Percentiles rank a stretch among this genome's conserved stretches.
phyloP scores from a whole-genome alignment of 2,888 invertebrate species.

The Perdita meconis region DNA sequence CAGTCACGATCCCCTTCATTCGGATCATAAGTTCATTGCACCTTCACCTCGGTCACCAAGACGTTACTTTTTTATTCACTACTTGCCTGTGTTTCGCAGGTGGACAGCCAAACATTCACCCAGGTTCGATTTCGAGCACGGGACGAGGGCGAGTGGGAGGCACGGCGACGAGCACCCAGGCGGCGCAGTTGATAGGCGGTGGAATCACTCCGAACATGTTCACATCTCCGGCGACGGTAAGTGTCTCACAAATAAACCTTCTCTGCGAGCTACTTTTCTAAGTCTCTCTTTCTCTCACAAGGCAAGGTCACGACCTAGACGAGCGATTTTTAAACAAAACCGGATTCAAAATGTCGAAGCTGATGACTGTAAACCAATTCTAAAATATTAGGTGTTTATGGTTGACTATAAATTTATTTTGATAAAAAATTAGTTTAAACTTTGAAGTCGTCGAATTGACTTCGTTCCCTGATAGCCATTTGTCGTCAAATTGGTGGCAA shows the following conservation, averaged over 20 bases:
- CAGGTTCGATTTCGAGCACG: conserved; percentile 88
- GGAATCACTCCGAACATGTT: conserved; percentile 90
- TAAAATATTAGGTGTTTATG: too few species aligned
- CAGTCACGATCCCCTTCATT: not conserved
- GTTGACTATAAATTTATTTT: too few species aligned
- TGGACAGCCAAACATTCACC: conserved; percentile 87
- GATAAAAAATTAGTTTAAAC: too few species aligned
- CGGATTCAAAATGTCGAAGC: too few species aligned
- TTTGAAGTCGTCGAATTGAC: too few species aligned
- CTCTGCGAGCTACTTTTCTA: conserved; percentile 69
- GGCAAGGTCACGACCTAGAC: too few species aligned
- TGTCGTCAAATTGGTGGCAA: too few species aligned
- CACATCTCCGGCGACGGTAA: conserved; percentile 84
- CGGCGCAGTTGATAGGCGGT: conserved; percentile 88
- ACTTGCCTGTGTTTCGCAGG: conserved; percentile 74
- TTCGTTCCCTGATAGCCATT: too few species aligned
- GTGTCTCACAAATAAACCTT: conserved; percentile 63
- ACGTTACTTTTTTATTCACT: not conserved
- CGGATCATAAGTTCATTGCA: not conserved
- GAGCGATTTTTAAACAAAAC: too few species aligned
- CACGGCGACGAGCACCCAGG: conserved; percentile 87
- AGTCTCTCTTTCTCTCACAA: too few species aligned
- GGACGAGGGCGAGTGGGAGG: conserved; percentile 87
- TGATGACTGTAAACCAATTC: too few species aligned
- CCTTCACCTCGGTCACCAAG: not conserved